Conservation (phyloP, 2,888 invertebrate species). For the Cryptophagus acutangulus region DNA sequence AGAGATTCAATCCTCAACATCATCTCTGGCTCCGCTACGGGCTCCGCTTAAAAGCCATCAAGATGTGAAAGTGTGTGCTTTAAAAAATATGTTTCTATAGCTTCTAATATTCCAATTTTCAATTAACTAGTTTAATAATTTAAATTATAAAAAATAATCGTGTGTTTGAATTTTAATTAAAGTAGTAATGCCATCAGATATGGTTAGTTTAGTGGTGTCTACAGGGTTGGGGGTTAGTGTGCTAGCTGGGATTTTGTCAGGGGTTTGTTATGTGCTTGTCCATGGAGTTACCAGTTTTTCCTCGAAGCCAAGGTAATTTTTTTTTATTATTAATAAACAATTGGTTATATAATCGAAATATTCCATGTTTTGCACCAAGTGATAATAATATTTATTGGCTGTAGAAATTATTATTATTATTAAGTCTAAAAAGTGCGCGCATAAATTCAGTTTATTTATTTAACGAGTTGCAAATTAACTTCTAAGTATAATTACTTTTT, state of each 20-base stretch:
- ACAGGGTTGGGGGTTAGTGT: constrained; percentile 61
- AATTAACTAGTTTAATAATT: not conserved
- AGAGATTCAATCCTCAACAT: not conserved
- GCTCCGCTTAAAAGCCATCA: too few species aligned
- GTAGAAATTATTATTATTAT: too few species aligned
- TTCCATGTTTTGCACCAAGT: too few species aligned
- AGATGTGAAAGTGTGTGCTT: too few species aligned
- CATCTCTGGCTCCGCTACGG: too few species aligned
- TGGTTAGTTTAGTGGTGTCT: constrained; percentile 52
- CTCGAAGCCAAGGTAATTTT: constrained; percentile 53
- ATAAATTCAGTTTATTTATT: too few species aligned
- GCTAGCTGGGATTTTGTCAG: constrained; percentile 64
- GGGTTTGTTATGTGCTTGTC: constrained; percentile 61
- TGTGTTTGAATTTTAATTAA: not conserved
- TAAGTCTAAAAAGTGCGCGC: too few species aligned
- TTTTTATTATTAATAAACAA: not conserved
- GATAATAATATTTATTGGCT: too few species aligned
- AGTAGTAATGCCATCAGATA: constrained; percentile 55
- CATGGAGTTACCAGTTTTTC: constrained; percentile 54
- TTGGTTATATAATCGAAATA: not conserved
- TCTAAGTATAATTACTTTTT: too few species aligned
- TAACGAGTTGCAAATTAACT: too few species aligned
- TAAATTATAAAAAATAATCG: not conserved
- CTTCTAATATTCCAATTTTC: too few species aligned
- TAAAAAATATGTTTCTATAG: too few species aligned